Evolutionary conservation across 2,888 invertebrate genomes (phyloP).

Genomic region (Dascillus cervinus): DNA sequence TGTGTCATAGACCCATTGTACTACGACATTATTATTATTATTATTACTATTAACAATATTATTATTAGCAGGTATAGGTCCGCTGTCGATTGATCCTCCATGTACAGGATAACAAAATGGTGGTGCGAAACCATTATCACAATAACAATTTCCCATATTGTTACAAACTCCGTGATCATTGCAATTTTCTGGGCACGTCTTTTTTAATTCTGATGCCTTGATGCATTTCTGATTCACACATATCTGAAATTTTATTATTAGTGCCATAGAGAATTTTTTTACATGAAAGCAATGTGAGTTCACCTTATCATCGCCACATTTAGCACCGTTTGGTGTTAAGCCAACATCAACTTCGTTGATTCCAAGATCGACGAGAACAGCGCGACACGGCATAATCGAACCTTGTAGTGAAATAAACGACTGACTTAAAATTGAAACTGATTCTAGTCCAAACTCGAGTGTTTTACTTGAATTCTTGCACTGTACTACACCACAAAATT

Average conservation of each 20-base stretch:
- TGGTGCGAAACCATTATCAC: neutral
- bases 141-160: neutral
- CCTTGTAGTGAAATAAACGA: neutral
- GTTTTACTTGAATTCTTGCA: neutral
- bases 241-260: neutral
- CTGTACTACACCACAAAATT: neutral
- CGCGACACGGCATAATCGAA: neutral
- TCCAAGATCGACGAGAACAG: neutral
- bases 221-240: neutral
- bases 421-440: neutral
- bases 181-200: neutral
- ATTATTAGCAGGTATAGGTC: neutral
- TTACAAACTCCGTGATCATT: neutral
- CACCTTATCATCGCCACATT: neutral
- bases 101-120: neutral
- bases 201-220: neutral
- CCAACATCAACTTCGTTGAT: neutral
- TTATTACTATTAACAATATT: no score
- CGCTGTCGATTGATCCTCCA: neutral
- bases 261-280: neutral
- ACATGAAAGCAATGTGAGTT: neutral
- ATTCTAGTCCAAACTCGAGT: neutral
- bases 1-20: no score
- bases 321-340: neutral
- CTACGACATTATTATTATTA: no score